Conservation (phyloP, 2,113 vertebrate species). For the Crypturellus undulatus region DNA sequence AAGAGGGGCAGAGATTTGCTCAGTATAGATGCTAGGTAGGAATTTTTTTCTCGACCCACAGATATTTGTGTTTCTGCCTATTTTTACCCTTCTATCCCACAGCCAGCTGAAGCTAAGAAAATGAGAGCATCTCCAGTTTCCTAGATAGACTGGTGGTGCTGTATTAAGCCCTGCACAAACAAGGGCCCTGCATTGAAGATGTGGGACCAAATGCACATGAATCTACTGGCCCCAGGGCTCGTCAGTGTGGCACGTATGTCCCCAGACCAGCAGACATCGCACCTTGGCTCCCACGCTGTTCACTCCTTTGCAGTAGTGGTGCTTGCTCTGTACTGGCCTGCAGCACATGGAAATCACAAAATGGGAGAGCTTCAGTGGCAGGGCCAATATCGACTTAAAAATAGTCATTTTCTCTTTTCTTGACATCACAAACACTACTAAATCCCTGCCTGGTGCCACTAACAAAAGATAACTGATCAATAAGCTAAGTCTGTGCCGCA, state of each 20-base stretch:
- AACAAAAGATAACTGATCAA: not conserved
- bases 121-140: not conserved
- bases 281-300: not conserved
- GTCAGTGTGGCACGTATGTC: not conserved
- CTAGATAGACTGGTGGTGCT: not conserved
- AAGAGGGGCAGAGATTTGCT: not conserved
- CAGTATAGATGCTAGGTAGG: not conserved
- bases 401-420: not conserved
- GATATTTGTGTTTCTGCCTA: not conserved
- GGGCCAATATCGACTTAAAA: not conserved
- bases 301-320: not conserved
- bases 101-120: not conserved
- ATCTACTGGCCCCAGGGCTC: too few relatives aligned
- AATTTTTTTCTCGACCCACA: not conserved
- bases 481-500: too few relatives aligned
- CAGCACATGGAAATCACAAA: not conserved
- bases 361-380: not conserved
- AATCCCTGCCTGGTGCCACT: not conserved
- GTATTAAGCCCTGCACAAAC: not conserved
- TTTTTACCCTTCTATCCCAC: not conserved
- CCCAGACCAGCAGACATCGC: rapidly evolving
- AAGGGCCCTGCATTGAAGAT: rapidly evolving
- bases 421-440: not conserved
- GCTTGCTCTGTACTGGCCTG: not conserved
- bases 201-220: rapidly evolving